These are phyloP conservation scores for Cassiopea andromeda DNA, from an alignment of 30 jellyfish, hydroid and myxozoan genomes.

Conservation along the genomic window DNA sequence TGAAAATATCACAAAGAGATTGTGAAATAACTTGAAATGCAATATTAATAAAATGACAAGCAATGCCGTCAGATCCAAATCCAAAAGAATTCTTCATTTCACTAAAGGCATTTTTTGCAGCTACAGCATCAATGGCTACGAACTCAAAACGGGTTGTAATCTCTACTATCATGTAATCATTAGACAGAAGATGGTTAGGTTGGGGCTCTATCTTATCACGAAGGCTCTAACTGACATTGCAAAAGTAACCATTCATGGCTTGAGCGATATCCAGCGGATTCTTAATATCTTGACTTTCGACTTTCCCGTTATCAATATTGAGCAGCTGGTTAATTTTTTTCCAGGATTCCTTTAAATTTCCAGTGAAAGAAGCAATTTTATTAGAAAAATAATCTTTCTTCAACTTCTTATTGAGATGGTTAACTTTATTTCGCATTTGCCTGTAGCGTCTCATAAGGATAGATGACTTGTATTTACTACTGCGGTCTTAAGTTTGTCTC, in stretches of 20 bases:
- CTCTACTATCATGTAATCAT: constrained; percentile 12
- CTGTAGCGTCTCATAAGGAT: too few relatives aligned
- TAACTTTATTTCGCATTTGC: constrained; percentile 31
- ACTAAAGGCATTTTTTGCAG: constrained; percentile 32
- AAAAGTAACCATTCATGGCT: constrained; percentile 49
- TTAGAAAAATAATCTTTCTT: constrained; percentile 46
- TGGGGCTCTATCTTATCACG: constrained; percentile 50
- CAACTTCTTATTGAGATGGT: constrained; percentile 29
- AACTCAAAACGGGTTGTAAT: constrained; percentile 8
- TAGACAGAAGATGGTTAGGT: constrained; percentile 54
- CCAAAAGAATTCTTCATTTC: constrained; percentile 54
- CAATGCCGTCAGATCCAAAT: constrained; percentile 55
- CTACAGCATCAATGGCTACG: constrained; percentile 14
- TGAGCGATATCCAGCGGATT: constrained; percentile 20
- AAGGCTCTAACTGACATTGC: constrained; percentile 34
- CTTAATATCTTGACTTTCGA: constrained; percentile 8
- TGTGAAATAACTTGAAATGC: constrained; percentile 19
- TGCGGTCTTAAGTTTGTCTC: constrained; percentile 35
- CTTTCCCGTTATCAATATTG: constrained; percentile 12
- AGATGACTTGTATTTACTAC: too few relatives aligned
- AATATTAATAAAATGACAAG: constrained; percentile 38
- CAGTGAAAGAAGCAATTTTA: constrained; percentile 26
- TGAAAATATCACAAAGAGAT: background rate
- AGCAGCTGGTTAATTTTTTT: constrained; percentile 29
- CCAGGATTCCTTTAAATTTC: constrained; percentile 48